Evolutionary conservation across 2,113 vertebrate genomes (phyloP), one percentile per base, ranked within the genome.

Genomic region (Poecile atricapillus): DNA sequence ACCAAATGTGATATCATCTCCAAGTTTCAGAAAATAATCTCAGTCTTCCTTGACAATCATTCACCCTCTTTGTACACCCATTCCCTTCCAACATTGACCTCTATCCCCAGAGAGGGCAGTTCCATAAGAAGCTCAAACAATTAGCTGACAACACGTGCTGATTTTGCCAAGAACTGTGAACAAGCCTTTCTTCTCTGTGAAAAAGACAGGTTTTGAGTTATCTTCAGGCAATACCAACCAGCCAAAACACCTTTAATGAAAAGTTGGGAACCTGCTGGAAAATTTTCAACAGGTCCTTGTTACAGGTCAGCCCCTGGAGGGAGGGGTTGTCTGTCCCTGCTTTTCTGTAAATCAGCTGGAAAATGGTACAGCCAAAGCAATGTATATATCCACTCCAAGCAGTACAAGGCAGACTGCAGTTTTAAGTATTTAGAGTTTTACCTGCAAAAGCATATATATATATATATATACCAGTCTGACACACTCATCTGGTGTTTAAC

Each of bases 41-140:
- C 37, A 59, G 27, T 63, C 39, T 93, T 91, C 20, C 35, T n/a
- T 31, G 33, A 63, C 10, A 78, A 63, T 47, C 5, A 49, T 41
- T 47, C 1, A 0, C 13, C 23, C 28, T 67, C 46, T 76, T 80
- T 5, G 1, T 37, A 39, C 27, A 50, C 5, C 41, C 37, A 24
- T 73, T 84, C 53, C 23, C 13, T 89, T 89, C 23, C 33, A 64
- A 16, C 55, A 35, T 0, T 46, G 70, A 52, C 53, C 18, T 58
- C 37, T 65, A 41, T 60, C 18, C 18, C 17, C n/a, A 83, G 52
- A 87, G 5, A 28, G 13, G 11, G 23, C 15, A 78, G 23, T 8
- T 68, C 31, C 12, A 3, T 30, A 46, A 55, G 70, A 73, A 85
- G 20, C 28, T 56, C 27, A 28, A 73, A 47, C 16, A 49, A 22